phyloP scores from a whole-genome alignment of 2,888 invertebrate genomes.

The Halictus ligatus region DNA sequence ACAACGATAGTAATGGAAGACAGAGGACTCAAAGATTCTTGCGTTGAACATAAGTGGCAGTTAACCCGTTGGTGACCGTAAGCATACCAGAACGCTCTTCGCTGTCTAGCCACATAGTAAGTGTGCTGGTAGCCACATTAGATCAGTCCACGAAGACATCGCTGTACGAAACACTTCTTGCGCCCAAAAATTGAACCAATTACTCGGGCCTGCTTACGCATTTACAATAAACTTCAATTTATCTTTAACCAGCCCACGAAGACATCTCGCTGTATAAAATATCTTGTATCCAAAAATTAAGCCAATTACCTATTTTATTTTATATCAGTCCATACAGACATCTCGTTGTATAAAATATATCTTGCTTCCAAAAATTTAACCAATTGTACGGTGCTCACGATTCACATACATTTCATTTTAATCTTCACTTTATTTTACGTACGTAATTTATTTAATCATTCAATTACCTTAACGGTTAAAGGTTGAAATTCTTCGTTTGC shows the following conservation, averaged over 20 bases:
- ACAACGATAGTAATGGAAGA: not conserved
- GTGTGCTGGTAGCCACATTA: not conserved
- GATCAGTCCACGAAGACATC: not conserved
- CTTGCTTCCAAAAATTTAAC: not conserved
- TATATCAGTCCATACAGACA: not conserved
- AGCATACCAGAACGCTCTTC: not conserved
- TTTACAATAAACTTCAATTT: no score
- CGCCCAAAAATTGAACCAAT: not conserved
- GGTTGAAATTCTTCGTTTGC: not conserved
- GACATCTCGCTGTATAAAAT: not conserved
- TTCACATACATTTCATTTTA: not conserved
- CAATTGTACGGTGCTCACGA: not conserved
- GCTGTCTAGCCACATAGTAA: not conserved
- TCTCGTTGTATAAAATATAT: not conserved
- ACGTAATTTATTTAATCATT: not conserved
- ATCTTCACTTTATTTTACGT: not conserved
- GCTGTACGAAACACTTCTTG: not conserved
- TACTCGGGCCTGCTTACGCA: no score
- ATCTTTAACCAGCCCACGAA: not conserved
- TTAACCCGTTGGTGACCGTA: conserved; percentile 18
- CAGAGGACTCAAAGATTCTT: conserved; percentile 7
- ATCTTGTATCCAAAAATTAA: not conserved
- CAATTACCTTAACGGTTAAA: not conserved
- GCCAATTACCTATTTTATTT: no score
- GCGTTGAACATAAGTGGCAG: conserved; percentile 8